Conservation (phyloP, 2,888 invertebrate species). For the Seira musarum region DNA sequence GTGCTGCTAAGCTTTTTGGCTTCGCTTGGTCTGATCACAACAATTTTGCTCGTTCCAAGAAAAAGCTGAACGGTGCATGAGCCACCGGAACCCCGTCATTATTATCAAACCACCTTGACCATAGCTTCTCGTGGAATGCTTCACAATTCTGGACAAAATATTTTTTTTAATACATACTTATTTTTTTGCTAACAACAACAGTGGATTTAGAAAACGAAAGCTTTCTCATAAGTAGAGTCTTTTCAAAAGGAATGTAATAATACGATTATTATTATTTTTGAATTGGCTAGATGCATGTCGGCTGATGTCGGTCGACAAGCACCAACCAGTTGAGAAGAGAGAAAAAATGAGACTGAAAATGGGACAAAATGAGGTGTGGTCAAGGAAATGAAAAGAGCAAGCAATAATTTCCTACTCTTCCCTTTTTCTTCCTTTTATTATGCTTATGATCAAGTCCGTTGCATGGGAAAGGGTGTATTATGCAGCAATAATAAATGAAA, state of each 20-base stretch:
- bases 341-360: conserved; percentile 1
- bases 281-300: too few species aligned
- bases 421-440: conserved; percentile 7
- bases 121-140: not conserved
- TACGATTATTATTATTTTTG: too few species aligned
- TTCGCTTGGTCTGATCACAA: not conserved
- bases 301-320: too few species aligned
- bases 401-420: conserved; percentile 1
- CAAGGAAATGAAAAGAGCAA: conserved; percentile 42
- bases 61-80: not conserved
- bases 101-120: not conserved
- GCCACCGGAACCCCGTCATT: not conserved
- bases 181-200: too few species aligned
- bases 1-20: too few species aligned
- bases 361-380: conserved; percentile 53
- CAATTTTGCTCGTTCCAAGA: not conserved
- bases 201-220: too few species aligned
- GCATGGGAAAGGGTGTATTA: not conserved
- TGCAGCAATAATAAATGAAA: not conserved
- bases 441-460: not conserved
- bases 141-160: not conserved
- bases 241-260: too few species aligned
- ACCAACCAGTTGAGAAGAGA: not conserved
- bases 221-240: too few species aligned
- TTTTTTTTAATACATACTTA: too few species aligned